phyloP scores from a whole-genome alignment of 2,113 vertebrate species.

The Hippoglossus stenolepis region DNA sequence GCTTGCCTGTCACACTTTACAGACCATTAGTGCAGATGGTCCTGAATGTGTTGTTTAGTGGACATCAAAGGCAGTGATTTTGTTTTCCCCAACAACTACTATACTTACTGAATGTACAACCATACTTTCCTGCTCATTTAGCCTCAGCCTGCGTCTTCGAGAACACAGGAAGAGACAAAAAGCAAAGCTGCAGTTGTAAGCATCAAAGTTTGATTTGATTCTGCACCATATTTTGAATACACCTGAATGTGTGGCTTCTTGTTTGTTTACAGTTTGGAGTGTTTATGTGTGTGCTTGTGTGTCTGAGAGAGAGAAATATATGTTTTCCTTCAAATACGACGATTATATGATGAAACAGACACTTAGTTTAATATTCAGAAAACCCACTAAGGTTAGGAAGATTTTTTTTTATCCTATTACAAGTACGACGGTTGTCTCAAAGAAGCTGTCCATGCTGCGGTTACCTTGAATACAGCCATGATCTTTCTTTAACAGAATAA shows the following conservation, averaged over 20 bases:
- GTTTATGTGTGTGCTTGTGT: background rate
- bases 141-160: background rate
- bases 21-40: constrained; percentile 53
- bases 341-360: constrained; percentile 16
- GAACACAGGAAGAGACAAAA: constrained; percentile 1
- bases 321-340: constrained; percentile 11
- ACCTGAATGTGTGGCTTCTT: constrained; percentile 7
- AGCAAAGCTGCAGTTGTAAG: constrained; percentile 22
- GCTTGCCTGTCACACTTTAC: constrained; percentile 56
- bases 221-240: constrained; percentile 19
- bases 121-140: constrained; percentile 18
- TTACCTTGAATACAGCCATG: constrained; percentile 21
- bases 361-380: constrained; percentile 23
- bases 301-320: background rate
- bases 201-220: constrained; percentile 41
- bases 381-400: background rate
- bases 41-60: constrained; percentile 26
- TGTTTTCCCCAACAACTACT: constrained; percentile 30
- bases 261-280: background rate
- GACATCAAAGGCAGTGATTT: constrained; percentile 54
- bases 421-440: constrained; percentile 17
- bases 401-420: constrained; percentile 47
- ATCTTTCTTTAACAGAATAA: background rate
- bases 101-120: constrained; percentile 18
- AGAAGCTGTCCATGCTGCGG: constrained; percentile 26